These are phyloP conservation scores for Seladonia tumulorum DNA, from an alignment of 2,888 invertebrate genomes.

Conservation along the genomic window DNA sequence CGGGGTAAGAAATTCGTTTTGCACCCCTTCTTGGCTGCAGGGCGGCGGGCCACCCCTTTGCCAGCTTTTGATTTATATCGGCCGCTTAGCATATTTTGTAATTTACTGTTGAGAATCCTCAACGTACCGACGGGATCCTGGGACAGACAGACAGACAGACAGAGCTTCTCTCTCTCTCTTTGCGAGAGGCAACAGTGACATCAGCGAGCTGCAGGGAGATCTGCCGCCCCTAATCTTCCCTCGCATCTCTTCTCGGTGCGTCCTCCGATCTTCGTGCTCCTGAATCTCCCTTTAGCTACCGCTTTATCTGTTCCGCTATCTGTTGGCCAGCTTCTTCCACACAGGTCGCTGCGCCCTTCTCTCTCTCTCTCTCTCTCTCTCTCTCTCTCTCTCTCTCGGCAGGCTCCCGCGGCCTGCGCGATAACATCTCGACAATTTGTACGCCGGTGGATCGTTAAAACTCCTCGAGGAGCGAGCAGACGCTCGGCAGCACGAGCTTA, in stretches of 20 bases:
- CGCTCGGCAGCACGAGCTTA: conserved; percentile 65
- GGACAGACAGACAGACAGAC: conserved; percentile 29
- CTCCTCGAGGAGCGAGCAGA: conserved; percentile 45
- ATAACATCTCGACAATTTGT: conserved; percentile 83
- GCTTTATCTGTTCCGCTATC: conserved; percentile 53
- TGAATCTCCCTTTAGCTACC: conserved; percentile 44
- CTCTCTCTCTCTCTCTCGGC: conserved; percentile 39
- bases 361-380: conserved; percentile 36
- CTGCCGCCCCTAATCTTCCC: conserved; percentile 78
- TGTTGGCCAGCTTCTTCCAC: conserved; percentile 29
- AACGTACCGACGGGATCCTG: conserved; percentile 76
- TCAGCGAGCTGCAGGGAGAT: conserved; percentile 66
- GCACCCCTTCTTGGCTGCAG: conserved; percentile 1
- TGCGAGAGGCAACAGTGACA: conserved; percentile 53
- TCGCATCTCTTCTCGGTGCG: conserved; percentile 71
- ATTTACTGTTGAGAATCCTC: conserved; percentile 84
- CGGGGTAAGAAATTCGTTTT: conserved; percentile 15
- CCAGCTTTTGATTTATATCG: conserved; percentile 84
- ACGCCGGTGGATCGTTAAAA: conserved; percentile 81
- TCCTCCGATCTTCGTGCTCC: conserved; percentile 53
- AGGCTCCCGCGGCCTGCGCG: conserved; percentile 60
- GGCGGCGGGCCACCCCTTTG: conserved; percentile 50
- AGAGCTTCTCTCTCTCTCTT: conserved; percentile 3
- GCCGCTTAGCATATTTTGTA: conserved; percentile 84
- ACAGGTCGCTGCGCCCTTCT: conserved; percentile 18